These are phyloP conservation scores for Laterallus jamaicensis DNA, from an alignment of 2,113 vertebrate genomes.

Conservation along the genomic window DNA sequence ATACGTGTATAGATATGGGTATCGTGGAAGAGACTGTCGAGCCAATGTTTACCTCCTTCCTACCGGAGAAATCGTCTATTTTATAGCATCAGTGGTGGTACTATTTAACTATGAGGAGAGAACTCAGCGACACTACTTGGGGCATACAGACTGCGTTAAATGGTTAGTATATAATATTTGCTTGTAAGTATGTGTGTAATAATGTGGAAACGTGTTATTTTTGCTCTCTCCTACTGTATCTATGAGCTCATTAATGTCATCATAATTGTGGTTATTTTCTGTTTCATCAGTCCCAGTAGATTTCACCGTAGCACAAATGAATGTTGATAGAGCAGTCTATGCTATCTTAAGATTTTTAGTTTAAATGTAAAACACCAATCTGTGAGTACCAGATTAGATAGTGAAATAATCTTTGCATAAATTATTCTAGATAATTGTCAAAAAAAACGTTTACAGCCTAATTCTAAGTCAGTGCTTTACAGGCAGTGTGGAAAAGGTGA, in stretches of 20 bases:
- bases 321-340: not conserved
- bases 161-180: slow-evolving; percentile 81
- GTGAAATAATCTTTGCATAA: not conserved
- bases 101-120: slow-evolving; percentile 95
- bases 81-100: slow-evolving; percentile 93
- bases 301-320: not conserved
- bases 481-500: not conserved
- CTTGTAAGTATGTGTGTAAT: not conserved
- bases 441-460: not conserved
- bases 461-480: not conserved
- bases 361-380: not conserved
- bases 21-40: slow-evolving; percentile 93
- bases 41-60: slow-evolving; percentile 95
- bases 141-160: slow-evolving; percentile 97
- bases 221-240: not conserved
- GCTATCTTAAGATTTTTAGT: not conserved
- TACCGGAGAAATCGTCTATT: slow-evolving; percentile 96
- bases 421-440: not conserved
- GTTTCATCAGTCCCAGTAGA: not conserved
- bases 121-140: slow-evolving; percentile 94
- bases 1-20: slow-evolving; percentile 82
- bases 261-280: not conserved
- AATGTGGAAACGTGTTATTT: not conserved
- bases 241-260: not conserved
- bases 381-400: not conserved